Evolutionary conservation across 2,797 vertebrate species (phyloP).

Genomic region (Ctenopoma multispine): DNA sequence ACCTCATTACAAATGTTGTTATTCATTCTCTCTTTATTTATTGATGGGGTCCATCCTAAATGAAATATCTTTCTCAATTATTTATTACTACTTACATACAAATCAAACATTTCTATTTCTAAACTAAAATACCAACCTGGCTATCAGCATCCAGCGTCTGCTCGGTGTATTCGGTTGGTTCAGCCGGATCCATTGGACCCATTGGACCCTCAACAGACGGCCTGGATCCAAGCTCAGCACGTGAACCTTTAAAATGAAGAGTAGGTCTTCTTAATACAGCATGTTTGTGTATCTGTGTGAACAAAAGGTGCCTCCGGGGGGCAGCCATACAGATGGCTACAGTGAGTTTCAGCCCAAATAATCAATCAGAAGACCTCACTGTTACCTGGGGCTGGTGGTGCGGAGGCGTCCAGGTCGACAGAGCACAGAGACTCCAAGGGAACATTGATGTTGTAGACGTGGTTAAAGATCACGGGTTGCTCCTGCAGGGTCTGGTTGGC

Average conservation of each 20-base stretch:
- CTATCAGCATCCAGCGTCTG: slow-evolving; percentile 93
- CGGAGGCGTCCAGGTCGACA: slow-evolving; percentile 80
- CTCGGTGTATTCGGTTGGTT: slow-evolving; percentile 87
- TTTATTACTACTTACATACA: background rate
- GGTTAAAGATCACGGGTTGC: slow-evolving; percentile 94
- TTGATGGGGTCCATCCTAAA: background rate
- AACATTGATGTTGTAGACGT: slow-evolving; percentile 97
- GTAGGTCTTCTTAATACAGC: background rate
- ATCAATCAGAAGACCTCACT: slow-evolving; percentile 33
- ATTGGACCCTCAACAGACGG: slow-evolving; percentile 67
- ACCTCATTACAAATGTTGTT: too few relatives aligned
- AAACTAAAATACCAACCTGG: slow-evolving; percentile 77
- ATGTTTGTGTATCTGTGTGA: background rate
- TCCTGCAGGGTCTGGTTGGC: slow-evolving; percentile 86
- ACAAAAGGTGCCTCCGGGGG: background rate
- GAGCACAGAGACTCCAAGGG: slow-evolving; percentile 93
- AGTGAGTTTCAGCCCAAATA: slow-evolving; percentile 20
- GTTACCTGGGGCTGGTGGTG: slow-evolving; percentile 54
- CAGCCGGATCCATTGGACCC: slow-evolving; percentile 63
- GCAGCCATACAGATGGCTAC: background rate
- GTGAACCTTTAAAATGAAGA: slow-evolving; percentile 54
- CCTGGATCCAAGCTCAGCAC: slow-evolving; percentile 69
- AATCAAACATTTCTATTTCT: background rate
- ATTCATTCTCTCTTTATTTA: too few relatives aligned
- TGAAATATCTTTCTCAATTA: too few relatives aligned